These are phyloP conservation scores for Chelonoidis abingdonii DNA, from an alignment of 2,113 vertebrate genomes.

Conservation along the genomic window DNA sequence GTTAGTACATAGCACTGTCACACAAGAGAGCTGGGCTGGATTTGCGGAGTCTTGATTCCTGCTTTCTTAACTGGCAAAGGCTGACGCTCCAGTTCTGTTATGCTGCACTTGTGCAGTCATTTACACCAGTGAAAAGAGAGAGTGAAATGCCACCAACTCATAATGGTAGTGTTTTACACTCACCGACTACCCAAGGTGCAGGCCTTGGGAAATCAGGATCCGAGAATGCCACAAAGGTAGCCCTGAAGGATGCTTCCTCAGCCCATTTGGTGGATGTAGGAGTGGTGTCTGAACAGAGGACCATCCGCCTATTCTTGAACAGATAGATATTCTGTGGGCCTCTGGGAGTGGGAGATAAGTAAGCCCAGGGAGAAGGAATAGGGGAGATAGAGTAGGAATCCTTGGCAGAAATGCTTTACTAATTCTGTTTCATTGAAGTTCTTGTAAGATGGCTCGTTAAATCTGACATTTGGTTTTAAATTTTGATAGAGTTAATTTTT, in stretches of 20 bases:
- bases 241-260: background rate
- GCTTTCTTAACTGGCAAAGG: background rate
- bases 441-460: background rate
- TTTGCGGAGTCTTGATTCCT: background rate
- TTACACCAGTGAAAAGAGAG: background rate
- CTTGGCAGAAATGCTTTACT: background rate
- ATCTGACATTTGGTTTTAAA: background rate
- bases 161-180: background rate
- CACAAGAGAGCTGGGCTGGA: background rate
- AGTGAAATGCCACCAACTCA: background rate
- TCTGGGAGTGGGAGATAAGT: background rate
- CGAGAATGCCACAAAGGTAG: background rate
- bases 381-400: background rate
- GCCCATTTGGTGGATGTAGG: background rate
- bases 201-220: background rate
- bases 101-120: background rate
- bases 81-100: background rate
- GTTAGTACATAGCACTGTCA: background rate
- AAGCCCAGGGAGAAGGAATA: background rate
- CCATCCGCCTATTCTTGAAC: rapidly evolving
- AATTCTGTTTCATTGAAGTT: background rate
- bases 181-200: background rate
- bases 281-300: background rate
- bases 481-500: background rate
- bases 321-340: background rate